phyloP scores from a whole-genome alignment of 2,888 invertebrate genomes.

The Netelia inedita region DNA sequence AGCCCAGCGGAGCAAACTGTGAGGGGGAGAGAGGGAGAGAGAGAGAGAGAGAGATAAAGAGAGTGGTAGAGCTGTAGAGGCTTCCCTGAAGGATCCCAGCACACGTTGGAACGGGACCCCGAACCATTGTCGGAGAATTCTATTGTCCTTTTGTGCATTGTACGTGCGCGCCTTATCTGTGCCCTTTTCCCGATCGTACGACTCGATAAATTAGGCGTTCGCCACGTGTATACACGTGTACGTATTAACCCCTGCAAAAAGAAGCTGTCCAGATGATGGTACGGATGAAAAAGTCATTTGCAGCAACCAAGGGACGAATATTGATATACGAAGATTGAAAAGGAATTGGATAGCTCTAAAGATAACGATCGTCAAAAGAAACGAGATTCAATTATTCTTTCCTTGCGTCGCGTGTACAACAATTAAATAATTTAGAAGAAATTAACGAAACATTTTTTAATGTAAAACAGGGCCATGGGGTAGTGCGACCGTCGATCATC shows the following conservation, averaged over 20 bases:
- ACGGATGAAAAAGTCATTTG: conserved; percentile 60
- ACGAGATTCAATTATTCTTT: not conserved
- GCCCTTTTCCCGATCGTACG: conserved; percentile 65
- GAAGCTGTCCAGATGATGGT: conserved; percentile 42
- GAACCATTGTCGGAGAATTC: conserved; percentile 62
- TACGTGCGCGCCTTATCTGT: conserved; percentile 66
- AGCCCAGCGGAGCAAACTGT: conserved; percentile 34
- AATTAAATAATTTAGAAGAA: not conserved
- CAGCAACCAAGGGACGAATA: conserved; percentile 7
- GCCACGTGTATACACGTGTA: conserved; percentile 66
- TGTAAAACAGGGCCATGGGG: conserved; percentile 13
- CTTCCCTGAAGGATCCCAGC: conserved; percentile 57
- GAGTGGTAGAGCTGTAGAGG: conserved; percentile 40
- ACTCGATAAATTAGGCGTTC: conserved; percentile 65
- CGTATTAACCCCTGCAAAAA: conserved; percentile 25
- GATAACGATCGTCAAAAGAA: conserved; percentile 15
- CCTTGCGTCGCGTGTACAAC: not conserved
- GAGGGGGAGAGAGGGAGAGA: conserved; percentile 32
- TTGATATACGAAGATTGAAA: conserved; percentile 11
- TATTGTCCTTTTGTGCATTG: conserved; percentile 70
- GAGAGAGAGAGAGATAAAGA: conserved; percentile 25
- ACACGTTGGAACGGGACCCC: conserved; percentile 46
- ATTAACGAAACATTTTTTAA: not conserved
- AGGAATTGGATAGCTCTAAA: conserved; percentile 5
- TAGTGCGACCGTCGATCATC: conserved; percentile 6